These are phyloP conservation scores for Gephyroberyx darwinii DNA, from an alignment of 2,797 vertebrate species.

Conservation along the genomic window DNA sequence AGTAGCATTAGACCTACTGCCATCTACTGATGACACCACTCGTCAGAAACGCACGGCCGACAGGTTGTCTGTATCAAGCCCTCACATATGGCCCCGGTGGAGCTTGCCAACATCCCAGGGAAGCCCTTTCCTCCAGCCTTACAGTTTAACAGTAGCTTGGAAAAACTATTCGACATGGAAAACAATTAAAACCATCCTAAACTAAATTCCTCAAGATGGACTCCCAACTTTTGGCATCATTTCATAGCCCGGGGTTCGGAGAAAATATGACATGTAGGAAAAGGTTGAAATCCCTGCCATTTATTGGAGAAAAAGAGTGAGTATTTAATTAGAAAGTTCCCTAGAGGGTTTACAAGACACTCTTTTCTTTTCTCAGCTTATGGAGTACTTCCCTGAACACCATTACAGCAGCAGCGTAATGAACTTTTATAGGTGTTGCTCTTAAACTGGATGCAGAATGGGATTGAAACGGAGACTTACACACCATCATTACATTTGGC, in stretches of 20 bases:
- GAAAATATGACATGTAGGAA: slow-evolving; percentile 81
- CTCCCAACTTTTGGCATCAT: slow-evolving; percentile 72
- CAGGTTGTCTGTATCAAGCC: slow-evolving; percentile 59
- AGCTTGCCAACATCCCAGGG: slow-evolving; percentile 77
- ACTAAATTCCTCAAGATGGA: slow-evolving; percentile 77
- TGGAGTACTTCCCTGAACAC: slow-evolving; percentile 76
- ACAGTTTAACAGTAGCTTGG: slow-evolving; percentile 78
- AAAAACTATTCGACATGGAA: slow-evolving; percentile 80
- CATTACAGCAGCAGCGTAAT: slow-evolving; percentile 79
- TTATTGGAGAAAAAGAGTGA: slow-evolving; percentile 69
- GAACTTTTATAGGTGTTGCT: slow-evolving; percentile 82
- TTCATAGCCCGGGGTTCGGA: slow-evolving; percentile 75
- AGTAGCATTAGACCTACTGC: slow-evolving; percentile 36
- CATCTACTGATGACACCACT: slow-evolving; percentile 58
- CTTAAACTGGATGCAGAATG: slow-evolving; percentile 74
- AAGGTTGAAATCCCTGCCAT: slow-evolving; percentile 73
- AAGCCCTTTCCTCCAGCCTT: slow-evolving; percentile 74
- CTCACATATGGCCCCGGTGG: slow-evolving; percentile 65
- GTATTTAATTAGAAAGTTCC: slow-evolving; percentile 80
- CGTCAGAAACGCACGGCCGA: slow-evolving; percentile 47
- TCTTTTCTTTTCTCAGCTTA: slow-evolving; percentile 76
- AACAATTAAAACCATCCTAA: slow-evolving; percentile 79
- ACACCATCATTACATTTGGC: slow-evolving; percentile 77
- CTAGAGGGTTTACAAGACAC: slow-evolving; percentile 77
- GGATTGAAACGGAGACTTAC: slow-evolving; percentile 70